These are phyloP conservation scores for Gymnothorax javanicus DNA, from an alignment of 2,797 vertebrate genomes.

Conservation along the genomic window DNA sequence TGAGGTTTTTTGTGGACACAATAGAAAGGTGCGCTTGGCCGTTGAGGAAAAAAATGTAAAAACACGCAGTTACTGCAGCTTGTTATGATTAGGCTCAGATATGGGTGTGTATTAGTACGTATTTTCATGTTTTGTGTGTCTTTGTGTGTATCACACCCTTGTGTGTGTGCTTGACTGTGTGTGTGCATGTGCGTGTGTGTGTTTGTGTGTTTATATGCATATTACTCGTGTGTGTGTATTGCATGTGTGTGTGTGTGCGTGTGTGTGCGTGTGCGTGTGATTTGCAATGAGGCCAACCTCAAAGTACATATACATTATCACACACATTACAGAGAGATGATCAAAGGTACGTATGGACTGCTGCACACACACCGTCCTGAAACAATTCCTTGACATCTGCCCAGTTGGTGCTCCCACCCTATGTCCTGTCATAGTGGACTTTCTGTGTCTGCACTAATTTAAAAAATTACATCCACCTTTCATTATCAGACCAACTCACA, in stretches of 20 bases:
- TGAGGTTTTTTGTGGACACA: not conserved
- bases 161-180: slow-evolving; percentile 44
- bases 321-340: not conserved
- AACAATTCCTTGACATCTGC: not conserved
- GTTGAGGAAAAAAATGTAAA: slow-evolving; percentile 45
- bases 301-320: not conserved
- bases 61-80: slow-evolving; percentile 65
- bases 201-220: slow-evolving; percentile 15
- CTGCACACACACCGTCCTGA: not conserved
- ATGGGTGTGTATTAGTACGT: slow-evolving; percentile 31
- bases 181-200: slow-evolving; percentile 24
- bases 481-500: no score
- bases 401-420: not conserved
- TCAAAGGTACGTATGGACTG: not conserved
- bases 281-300: not conserved
- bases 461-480: no score
- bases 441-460: no score
- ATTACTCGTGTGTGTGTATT: slow-evolving; percentile 36
- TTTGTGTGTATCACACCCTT: no score
- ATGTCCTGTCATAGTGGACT: no score
- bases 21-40: slow-evolving; percentile 39
- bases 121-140: slow-evolving; percentile 35
- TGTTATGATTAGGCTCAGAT: slow-evolving; percentile 60
- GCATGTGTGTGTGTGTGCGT: slow-evolving; percentile 37
- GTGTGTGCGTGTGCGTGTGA: slow-evolving; percentile 13